Base-by-base conservation (phyloP, 2,888 invertebrate species). In the Ornithoptera alexandrae region DNA sequence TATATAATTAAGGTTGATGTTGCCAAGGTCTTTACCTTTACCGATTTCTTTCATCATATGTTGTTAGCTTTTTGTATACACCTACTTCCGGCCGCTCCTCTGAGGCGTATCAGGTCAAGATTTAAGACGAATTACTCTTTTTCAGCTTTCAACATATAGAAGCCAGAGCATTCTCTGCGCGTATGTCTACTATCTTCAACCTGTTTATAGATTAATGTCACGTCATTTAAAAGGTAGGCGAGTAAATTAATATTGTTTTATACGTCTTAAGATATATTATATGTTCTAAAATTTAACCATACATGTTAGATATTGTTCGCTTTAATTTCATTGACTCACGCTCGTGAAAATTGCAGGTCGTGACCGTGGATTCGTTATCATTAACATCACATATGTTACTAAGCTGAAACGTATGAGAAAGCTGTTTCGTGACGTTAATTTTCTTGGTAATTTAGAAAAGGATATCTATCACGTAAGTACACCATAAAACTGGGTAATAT, bases 311-410 rank as follows among this genome's bases (percentile, higher is more conserved):
- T 18, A 63, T 53, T 50, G 39, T 20, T 59, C 39, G 18, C 36
- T 59, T 64, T 59, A 59, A 68, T 68, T 63, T 53, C 63, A 59
- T 22, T 59, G 68, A 30, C 59, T 30, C 68, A 68, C 63, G 68
- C 68, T 59, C 63, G 36, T 22, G 68, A 36, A 63, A 68, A 64
- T 68, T 64, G 59, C 59, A 68, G 63, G 63, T 39, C 53, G 36
- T 20, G 59, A 36, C 46, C 57, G 30, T 42, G 18, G 50, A 46
- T 64, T 64, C 60, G 60, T 53, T 66, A 59, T 68, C 63, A 64
- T 50, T 58, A 64, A 63, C 63, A 20, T 17, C 63, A 59, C 63
- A 68, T 59, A 59, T 63, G 68, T 62, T 68, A 60, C 59, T 68
- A 63, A 36, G 53, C 46, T 50, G 6, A 36, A 68, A 68, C 63